Evolutionary conservation across 2,113 vertebrate species (phyloP).

Genomic region (Bubo blakistoni): DNA sequence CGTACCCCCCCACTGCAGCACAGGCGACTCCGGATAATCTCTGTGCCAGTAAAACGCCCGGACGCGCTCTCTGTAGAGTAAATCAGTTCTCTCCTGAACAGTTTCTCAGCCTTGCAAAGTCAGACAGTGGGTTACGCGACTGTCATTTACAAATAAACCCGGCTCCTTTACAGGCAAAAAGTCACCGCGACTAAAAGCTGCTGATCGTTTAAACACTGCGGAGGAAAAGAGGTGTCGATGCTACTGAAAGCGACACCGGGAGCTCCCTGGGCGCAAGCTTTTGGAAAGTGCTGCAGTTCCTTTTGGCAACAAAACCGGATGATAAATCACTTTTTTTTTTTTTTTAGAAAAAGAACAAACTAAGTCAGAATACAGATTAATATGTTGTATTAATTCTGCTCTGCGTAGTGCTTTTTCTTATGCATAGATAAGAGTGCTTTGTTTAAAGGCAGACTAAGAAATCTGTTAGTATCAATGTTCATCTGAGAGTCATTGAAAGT

Average conservation of each 20-base stretch:
- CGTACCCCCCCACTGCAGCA: not conserved
- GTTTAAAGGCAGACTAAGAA: conserved; percentile 4
- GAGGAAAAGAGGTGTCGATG: not conserved
- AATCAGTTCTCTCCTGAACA: not conserved
- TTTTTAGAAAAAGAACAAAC: not conserved
- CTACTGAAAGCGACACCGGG: not conserved
- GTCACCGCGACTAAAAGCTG: not conserved
- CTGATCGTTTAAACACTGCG: not conserved
- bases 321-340: not conserved
- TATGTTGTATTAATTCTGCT: not conserved
- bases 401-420: not conserved
- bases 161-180: not conserved
- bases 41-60: not conserved
- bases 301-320: not conserved
- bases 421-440: conserved; percentile 41
- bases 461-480: not conserved
- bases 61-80: not conserved
- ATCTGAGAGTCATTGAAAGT: not conserved
- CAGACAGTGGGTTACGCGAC: not conserved
- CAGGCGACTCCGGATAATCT: not conserved
- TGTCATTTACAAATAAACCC: not conserved
- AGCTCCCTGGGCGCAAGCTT: not conserved
- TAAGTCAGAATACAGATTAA: not conserved
- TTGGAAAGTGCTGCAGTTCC: not conserved
- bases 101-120: not conserved